Base-by-base conservation (phyloP, 2,113 vertebrate species). In the Proteles cristata region DNA sequence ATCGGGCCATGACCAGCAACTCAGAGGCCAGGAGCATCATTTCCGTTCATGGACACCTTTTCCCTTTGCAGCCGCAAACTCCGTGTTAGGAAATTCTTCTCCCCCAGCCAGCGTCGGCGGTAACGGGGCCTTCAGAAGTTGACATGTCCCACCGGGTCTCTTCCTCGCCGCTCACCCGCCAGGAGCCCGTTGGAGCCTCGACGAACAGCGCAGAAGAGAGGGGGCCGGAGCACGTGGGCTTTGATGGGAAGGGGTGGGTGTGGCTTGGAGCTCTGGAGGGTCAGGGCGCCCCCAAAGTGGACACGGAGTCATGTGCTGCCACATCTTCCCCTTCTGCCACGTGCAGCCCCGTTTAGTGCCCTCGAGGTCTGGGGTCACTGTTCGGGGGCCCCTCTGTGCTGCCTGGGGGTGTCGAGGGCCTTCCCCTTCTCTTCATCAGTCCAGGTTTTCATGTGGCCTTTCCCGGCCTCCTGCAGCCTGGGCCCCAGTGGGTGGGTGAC, bases 171-270 rank as follows among this genome's bases (percentile, higher is more conserved):
- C 31, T 12, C 33, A 8, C 3, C 23, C 1, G 58, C 73, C 31
- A 7, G 21, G 11, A 53, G 65, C 50, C 58, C 0, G 2, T 2
- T 0, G 23, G 48, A 39, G 55, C 58, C 79, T 25, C 0, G 0
- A 11, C 28, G 6, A 4, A 15, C 16, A 12, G 68, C 10, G 31
- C 4, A 0, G 43, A 43, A 0, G 19, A 4, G 5, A 5, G 0
- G 2, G 76, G 3, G 25, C 31, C 8, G 2, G 6, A 6, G 35
- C 17, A 0, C 1, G 0, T 0, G 28, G 33, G 31, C 23, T 35
- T 35, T 5, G 61, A 17, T 2, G n/a, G 53, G 9, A 26, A 10
- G 4, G 7, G 21, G 26, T 0, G 45, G 28, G 25, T 6, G 11
- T 2, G 14, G 31, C 61, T 61, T 25, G 55, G 25, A 33, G 81